Conservation (phyloP, 2,888 invertebrate species). For the Perithous albicinctus region DNA sequence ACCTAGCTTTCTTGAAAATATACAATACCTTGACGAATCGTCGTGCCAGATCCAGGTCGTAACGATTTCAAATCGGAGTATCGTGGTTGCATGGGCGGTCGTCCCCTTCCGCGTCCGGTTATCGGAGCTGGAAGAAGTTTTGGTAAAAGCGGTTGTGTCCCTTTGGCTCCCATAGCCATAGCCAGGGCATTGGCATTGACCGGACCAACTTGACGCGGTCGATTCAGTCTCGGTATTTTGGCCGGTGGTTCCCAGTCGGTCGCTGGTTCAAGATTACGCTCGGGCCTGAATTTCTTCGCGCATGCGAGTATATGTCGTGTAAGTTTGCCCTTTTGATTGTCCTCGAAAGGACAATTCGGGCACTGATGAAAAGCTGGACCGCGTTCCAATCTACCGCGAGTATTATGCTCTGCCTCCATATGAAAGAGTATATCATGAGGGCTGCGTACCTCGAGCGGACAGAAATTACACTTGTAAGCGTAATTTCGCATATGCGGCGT, state of each 20-base stretch:
- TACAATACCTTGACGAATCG: constrained; percentile 79
- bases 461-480: constrained; percentile 94
- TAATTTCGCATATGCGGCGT: constrained; percentile 96
- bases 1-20: too few species aligned
- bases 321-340: constrained; percentile 96
- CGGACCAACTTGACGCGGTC: constrained; percentile 80
- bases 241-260: constrained; percentile 97
- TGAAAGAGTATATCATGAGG: constrained; percentile 96
- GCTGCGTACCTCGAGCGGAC: constrained; percentile 92
- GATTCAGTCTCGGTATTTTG: constrained; percentile 92
- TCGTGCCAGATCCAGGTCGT: constrained; percentile 77
- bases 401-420: constrained; percentile 95
- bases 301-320: constrained; percentile 95
- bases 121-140: constrained; percentile 84
- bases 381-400: constrained; percentile 92
- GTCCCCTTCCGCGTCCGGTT: constrained; percentile 83
- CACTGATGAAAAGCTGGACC: constrained; percentile 96
- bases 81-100: constrained; percentile 84
- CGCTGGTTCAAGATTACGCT: constrained; percentile 94
- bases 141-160: constrained; percentile 84
- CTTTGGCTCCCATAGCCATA: constrained; percentile 82
- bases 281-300: constrained; percentile 95
- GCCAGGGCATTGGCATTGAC: constrained; percentile 80
- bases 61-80: constrained; percentile 81
- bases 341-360: constrained; percentile 97